Conservation (phyloP, 37 sponge, comb jelly and placozoan genomes). For the Corticium candelabrum region DNA sequence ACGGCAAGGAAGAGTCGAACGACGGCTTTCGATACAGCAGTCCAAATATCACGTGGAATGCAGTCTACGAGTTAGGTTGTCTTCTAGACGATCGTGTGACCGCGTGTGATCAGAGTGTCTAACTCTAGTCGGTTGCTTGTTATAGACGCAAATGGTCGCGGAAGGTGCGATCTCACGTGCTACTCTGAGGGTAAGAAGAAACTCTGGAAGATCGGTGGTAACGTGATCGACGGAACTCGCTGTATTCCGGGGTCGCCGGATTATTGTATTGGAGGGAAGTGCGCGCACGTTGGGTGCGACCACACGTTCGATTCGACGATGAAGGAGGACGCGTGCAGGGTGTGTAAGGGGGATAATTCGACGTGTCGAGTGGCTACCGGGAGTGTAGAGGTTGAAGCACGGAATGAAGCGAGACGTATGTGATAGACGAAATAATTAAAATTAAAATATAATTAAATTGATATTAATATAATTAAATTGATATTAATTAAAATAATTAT, state of each 20-base stretch:
- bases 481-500: no score
- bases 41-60: no score
- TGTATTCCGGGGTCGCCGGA: not conserved
- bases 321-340: constrained; percentile 1
- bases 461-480: no score
- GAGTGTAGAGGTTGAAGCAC: not conserved
- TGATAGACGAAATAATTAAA: no score
- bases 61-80: no score
- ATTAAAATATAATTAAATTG: no score
- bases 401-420: no score
- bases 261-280: not conserved
- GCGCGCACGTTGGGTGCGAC: not conserved
- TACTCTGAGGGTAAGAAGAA: no score
- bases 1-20: no score
- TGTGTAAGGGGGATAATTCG: not conserved
- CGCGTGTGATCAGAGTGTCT: not conserved
- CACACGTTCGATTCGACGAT: not conserved
- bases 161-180: not conserved
- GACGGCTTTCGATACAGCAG: no score
- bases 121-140: no score
- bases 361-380: not conserved
- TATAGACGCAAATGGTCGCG: not conserved
- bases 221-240: not conserved
- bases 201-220: no score
- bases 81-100: not conserved